Conservation (phyloP, 2,113 vertebrate genomes). For the Pangasianodon gigas region DNA sequence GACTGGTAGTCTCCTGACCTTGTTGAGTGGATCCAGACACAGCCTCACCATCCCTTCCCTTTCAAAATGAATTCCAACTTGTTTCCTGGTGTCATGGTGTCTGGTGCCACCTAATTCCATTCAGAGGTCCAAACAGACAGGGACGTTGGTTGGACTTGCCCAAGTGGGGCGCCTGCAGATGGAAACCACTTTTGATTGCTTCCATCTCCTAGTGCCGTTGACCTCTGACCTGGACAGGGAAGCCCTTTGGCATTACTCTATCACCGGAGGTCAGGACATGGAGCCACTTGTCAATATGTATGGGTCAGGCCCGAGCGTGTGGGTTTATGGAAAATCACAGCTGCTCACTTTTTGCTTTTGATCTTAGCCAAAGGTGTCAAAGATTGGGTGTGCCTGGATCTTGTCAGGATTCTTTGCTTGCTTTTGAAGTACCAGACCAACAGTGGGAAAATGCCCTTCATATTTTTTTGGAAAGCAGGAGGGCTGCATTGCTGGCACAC, state of each 20-base stretch:
- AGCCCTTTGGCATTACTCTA: slow-evolving; percentile 58
- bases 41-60: slow-evolving; percentile 7
- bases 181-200: slow-evolving; percentile 74
- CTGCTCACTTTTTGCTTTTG: slow-evolving; percentile 68
- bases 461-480: slow-evolving; percentile 4
- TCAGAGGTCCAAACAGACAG: slow-evolving; percentile 43
- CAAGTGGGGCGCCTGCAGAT: slow-evolving; percentile 62
- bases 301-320: slow-evolving; percentile 58
- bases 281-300: slow-evolving; percentile 52
- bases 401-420: slow-evolving; percentile 28
- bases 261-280: slow-evolving; percentile 55
- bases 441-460: slow-evolving; percentile 23
- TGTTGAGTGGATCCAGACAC: slow-evolving; percentile 44
- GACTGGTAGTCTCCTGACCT: slow-evolving; percentile 20
- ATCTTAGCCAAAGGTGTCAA: slow-evolving; percentile 54
- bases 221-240: slow-evolving; percentile 72
- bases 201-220: slow-evolving; percentile 55
- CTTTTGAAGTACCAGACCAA: slow-evolving; percentile 22
- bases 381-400: slow-evolving; percentile 17
- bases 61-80: slow-evolving; percentile 29
- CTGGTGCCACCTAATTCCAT: slow-evolving; percentile 44
- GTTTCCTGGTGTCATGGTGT: slow-evolving; percentile 49
- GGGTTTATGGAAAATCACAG: slow-evolving; percentile 73
- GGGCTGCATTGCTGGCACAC: slow-evolving; percentile 29
- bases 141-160: slow-evolving; percentile 63